Conservation (phyloP, 92 coral and sea anemone species). For the Palythoa grandis region DNA sequence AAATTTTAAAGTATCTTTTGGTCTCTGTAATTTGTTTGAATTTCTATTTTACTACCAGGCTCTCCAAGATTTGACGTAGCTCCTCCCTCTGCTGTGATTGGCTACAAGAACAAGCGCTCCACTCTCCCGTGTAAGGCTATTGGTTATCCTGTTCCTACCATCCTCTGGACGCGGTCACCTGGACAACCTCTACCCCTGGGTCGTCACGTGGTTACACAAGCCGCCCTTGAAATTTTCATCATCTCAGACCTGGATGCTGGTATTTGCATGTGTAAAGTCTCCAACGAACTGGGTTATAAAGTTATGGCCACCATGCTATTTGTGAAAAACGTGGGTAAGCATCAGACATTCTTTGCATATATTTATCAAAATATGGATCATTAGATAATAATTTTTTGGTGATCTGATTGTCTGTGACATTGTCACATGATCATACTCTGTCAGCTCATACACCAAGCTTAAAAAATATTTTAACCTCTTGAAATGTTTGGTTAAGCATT, state of each 20-base stretch:
- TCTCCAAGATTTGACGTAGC: constrained; percentile 42
- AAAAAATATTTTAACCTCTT: neutral
- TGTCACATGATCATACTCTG: neutral
- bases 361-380: neutral
- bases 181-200: constrained; percentile 32
- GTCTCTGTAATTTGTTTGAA: too few relatives aligned
- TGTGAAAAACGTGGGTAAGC: constrained; percentile 41
- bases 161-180: constrained; percentile 51
- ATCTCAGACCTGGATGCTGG: constrained; percentile 37
- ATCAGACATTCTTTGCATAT: neutral
- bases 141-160: constrained; percentile 47
- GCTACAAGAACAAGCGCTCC: constrained; percentile 38
- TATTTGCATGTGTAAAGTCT: constrained; percentile 44
- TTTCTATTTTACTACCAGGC: too few relatives aligned
- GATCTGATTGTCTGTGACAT: neutral
- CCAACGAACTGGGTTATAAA: constrained; percentile 31
- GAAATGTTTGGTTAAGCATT: neutral
- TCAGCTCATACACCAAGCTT: neutral
- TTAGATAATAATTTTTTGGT: neutral
- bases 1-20: too few relatives aligned
- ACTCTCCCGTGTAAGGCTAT: constrained; percentile 39
- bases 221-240: constrained; percentile 24
- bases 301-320: constrained; percentile 22
- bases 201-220: constrained; percentile 17
- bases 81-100: constrained; percentile 18